A percentile compares a stretch with the other conserved stretches of the same genome.
Evolutionary conservation across 1,140 invertebrate species (phyloP).

Genomic region (Oreohelix idahoensis): DNA sequence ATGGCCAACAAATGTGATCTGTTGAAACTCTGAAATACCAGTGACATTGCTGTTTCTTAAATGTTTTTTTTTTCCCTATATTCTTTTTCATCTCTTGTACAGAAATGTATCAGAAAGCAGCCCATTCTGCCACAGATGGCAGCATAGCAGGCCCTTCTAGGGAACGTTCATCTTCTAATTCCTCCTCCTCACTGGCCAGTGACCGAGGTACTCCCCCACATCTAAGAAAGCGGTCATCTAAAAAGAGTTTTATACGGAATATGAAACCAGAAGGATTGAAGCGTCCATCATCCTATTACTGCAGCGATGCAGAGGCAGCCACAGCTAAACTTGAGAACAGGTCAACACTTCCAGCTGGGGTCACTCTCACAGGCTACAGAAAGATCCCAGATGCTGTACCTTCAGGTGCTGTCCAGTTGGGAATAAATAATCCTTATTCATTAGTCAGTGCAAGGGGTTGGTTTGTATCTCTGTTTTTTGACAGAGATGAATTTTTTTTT

Average conservation of each 20-base stretch:
- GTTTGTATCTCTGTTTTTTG: conserved; percentile 19
- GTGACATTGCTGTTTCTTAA: too few relatives aligned
- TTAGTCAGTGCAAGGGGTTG: not conserved
- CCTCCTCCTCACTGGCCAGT: conserved; percentile 26
- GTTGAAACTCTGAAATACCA: too few relatives aligned
- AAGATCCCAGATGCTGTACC: conserved; percentile 58
- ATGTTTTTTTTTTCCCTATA: not conserved
- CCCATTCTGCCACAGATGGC: not conserved
- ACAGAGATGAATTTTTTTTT: too few relatives aligned
- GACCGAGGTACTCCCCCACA: not conserved
- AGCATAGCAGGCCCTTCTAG: not conserved
- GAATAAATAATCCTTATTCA: conserved; percentile 62
- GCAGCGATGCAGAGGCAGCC: conserved; percentile 55
- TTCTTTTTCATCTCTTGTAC: conserved; percentile 3
- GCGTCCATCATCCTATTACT: conserved; percentile 67
- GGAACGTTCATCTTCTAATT: conserved; percentile 20
- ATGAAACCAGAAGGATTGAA: conserved; percentile 69
- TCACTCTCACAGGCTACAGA: conserved; percentile 70
- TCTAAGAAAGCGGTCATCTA: conserved; percentile 28
- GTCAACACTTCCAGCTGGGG: conserved; percentile 46
- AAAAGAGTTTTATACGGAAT: conserved; percentile 69
- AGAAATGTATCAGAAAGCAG: conserved; percentile 34
- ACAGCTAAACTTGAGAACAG: conserved; percentile 21
- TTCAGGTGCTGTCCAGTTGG: conserved; percentile 69
- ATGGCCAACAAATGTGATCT: too few relatives aligned